Base-by-base conservation (phyloP, 2,113 vertebrate species). In the Xerus inauris region DNA sequence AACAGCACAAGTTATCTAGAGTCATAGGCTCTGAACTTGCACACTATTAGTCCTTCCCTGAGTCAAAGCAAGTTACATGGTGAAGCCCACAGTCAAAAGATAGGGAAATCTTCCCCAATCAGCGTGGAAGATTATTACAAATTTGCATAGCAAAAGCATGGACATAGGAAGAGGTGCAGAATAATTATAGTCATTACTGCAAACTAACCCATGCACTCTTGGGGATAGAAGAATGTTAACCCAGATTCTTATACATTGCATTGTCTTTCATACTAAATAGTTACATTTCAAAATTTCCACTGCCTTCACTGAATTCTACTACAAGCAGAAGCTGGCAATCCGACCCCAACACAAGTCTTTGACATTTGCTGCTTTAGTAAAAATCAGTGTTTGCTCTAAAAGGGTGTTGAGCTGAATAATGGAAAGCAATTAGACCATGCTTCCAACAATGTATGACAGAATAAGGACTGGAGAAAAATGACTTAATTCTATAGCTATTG, bases 321-420 rank as follows among this genome's bases (percentile, higher is more conserved):
- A 30, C 40, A 12, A 14, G 8, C 16, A 45, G 22, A 94, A 45
- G 1, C 17, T 32, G 5, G 57, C 32, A 45, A 28, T 5, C 3
- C 77, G 71, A 62, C 14, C 65, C 5, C 49, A 32, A 8, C 1
- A 49, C 64, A 79, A 8, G 2, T 75, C 20, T 87, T 54, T 71
- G 47, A n/a, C 30, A 65, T 84, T 82, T 65, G 38, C 5, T 45
- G 3, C 3, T 42, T 77, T 45, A 64, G 49, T 83, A 51, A 84
- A 95, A 84, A 67, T 69, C 5, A 47, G 35, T 75, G 26, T 91
- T 77, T 93, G 82, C 26, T 93, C 32, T 57, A 89, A 73, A 62
- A 71, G 6, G 11, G 19, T 40, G 0, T 12, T 95, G 45, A 82
- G 32, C 20, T 89, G 62, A 96, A 96, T 13, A 81, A 92, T 86